Percentiles rank a stretch among this genome's conserved stretches.
Evolutionary conservation across 2,888 invertebrate species (phyloP).

Genomic region (Reticulitermes lucifugus): DNA sequence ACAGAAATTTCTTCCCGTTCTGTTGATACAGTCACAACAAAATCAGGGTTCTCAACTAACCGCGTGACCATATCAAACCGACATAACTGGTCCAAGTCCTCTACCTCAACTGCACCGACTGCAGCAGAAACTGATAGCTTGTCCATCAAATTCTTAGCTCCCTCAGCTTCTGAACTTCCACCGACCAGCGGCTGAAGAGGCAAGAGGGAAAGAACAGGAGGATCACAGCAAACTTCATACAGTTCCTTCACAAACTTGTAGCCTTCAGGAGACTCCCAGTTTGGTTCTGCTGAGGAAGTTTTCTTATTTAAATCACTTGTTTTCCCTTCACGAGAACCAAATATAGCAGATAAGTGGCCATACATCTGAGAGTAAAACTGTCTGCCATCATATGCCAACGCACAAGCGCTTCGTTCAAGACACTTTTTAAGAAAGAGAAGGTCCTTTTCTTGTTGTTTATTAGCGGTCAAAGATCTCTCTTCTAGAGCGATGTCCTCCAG

Average conservation of each 20-base stretch:
- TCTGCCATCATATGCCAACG: constrained; percentile 83
- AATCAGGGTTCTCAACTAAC: constrained; percentile 75
- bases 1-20: constrained; percentile 82
- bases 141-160: background rate
- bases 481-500: constrained; percentile 79
- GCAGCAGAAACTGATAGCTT: constrained; percentile 12
- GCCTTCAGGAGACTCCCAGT: constrained; percentile 56
- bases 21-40: constrained; percentile 80
- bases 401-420: constrained; percentile 77
- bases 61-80: constrained; percentile 72
- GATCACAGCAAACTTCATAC: constrained; percentile 66
- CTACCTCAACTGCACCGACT: constrained; percentile 35
- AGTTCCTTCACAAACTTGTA: constrained; percentile 60
- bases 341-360: constrained; percentile 58
- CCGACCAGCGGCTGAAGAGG: constrained; percentile 64
- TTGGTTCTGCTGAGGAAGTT: constrained; percentile 20
- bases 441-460: constrained; percentile 62
- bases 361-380: constrained; percentile 83
- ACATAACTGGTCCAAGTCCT: constrained; percentile 47
- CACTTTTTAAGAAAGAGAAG: constrained; percentile 74
- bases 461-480: constrained; percentile 42
- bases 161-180: constrained; percentile 8
- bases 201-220: constrained; percentile 72
- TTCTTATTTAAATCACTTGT: background rate
- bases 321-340: background rate